Percentiles rank a stretch among this genome's conserved stretches.
Conservation (phyloP, 2,113 vertebrate species). For the Oreochromis aureus region DNA sequence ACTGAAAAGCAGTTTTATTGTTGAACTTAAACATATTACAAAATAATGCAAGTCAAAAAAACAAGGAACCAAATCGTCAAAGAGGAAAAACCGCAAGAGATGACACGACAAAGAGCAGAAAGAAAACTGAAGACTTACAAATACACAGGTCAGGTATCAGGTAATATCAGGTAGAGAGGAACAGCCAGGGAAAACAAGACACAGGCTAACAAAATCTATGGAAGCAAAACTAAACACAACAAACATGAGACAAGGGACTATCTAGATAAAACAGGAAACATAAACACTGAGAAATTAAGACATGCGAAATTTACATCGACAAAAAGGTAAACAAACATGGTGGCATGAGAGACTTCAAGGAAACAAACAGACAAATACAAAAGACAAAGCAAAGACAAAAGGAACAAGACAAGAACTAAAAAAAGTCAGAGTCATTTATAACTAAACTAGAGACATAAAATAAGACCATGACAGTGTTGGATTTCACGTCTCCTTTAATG, state of each 20-base stretch:
- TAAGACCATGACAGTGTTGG: not conserved
- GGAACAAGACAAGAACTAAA: not conserved
- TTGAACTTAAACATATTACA: not conserved
- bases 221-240: not conserved
- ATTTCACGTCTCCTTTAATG: not conserved
- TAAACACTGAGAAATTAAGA: not conserved
- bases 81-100: not conserved
- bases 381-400: not conserved
- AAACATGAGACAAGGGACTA: not conserved
- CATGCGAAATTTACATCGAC: not conserved
- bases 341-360: not conserved
- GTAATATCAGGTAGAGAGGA: not conserved
- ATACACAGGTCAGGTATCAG: not conserved
- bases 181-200: rapidly evolving
- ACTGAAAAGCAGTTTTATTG: not conserved
- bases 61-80: not conserved
- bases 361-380: not conserved
- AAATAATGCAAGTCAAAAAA: not conserved
- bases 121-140: not conserved
- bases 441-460: not conserved
- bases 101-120: not conserved
- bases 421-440: no score
- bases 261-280: not conserved
- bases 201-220: not conserved
- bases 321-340: not conserved